Evolutionary conservation across 2,113 vertebrate species (phyloP), one percentile per base, ranked within the genome.

Genomic region (Leptocoma aspasia): DNA sequence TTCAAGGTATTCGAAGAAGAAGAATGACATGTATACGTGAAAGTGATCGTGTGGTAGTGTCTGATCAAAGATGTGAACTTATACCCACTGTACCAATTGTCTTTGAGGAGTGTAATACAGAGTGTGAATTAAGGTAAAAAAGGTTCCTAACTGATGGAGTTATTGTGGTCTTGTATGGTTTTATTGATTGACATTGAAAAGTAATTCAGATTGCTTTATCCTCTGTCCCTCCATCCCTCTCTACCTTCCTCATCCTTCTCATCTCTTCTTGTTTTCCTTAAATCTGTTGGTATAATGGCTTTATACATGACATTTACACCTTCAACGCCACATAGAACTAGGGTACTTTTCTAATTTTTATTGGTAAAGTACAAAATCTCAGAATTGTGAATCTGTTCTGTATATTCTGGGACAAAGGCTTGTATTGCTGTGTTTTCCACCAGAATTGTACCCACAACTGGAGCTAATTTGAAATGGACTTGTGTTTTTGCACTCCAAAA

Each of bases 101-200:
- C 39, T 97, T 95, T 33, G 99, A 99, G 96, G 97, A 97, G 39
- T 99, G 99, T 97, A 99, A 99, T 92, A 94, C 95, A 20, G 98
- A 99, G 64, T 99, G 99, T 97, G 99, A 99, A 97, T 97, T 99
- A 97, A 99, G 99, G 99, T 99, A 97, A 96, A 77, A 70, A 41
- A 27, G 4, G 7, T 84, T 82, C 22, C 53, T 61, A 50, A 39
- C 31, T 75, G 39, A 30, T 52, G 30, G 27, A 79, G 30, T 10
- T 76, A 2, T 50, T 85, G 20, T 71, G 27, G 6, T 77, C 24
- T 52, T 79, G 16, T 0, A 7, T 60, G 22, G 15, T 83, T 81
- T 65, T 88, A 24, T 56, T 79, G 24, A 23, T 50, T 26, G 16
- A 64, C 8, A 41, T 45, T 45, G 50, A 94, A 92, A 69, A 57